Base-by-base conservation (phyloP, 2,113 vertebrate genomes). In the Rhombomys opimus region DNA sequence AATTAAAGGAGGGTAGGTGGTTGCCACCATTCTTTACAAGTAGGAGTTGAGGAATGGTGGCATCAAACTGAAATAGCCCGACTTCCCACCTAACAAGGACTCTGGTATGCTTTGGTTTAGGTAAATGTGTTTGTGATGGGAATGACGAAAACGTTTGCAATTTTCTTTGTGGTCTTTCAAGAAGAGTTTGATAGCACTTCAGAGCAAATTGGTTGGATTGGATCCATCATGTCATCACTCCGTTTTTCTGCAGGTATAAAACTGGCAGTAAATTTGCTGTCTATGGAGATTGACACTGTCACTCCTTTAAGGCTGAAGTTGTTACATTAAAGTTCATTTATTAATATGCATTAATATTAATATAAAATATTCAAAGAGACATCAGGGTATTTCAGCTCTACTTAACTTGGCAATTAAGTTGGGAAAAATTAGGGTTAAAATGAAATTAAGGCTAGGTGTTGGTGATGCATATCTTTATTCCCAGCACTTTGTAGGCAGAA, bases 91-190 rank as follows among this genome's bases (percentile, higher is more conserved):
- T 91, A 80, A 93, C 67, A 46, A 63, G 32, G 17, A 91, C 54
- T 85, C 52, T 87, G 67, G 0, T 50, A 95, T 95, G 27, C 84
- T 98, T 80, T 95, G 77, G 15, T 20, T 14, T 98, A 99, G 99
- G 99, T 99, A 61, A 99, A 99, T 1, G 98, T 99, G 46, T 97
- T 99, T 0, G 99, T 99, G 61, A 99, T 99, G 98, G 99, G 99
- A 90, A 99, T 98, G 82, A 97, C 99, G 92, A 99, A 99, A 98
- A 99, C 98, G 65, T 99, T 99, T 73, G 99, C 99, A 82, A 99
- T 99, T 97, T 99, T 99, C 98, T 99, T 99, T 0, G 99, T 99
- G 98, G 99, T 99, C 23, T 99, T 99, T 98, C 99, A 99, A 97
- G 99, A 99, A 95, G 99, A 99, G 82, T 98, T 99, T 97, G 99